Evolutionary conservation across 2,113 vertebrate species (phyloP).

Genomic region (Oryctolagus cuniculus): DNA sequence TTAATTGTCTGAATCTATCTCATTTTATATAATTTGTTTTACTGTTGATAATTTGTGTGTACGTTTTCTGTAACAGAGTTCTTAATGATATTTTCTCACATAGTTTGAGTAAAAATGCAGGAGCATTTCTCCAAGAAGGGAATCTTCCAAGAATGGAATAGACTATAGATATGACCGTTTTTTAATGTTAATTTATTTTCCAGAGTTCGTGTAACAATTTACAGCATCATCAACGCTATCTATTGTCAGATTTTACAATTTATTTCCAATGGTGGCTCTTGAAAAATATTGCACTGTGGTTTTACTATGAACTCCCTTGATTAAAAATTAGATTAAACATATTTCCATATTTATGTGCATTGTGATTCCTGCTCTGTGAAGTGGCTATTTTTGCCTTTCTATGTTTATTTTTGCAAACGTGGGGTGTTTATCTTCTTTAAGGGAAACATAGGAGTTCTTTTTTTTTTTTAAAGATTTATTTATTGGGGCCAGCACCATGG

Average conservation of each 20-base stretch:
- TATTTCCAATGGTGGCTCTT: not conserved
- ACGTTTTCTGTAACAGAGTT: not conserved
- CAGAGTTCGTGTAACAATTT: not conserved
- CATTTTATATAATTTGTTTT: not conserved
- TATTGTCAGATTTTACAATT: not conserved
- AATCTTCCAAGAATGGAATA: not conserved
- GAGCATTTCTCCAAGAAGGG: not conserved
- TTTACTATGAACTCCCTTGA: not conserved
- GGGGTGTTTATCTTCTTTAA: not conserved
- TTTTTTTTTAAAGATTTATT: not conserved
- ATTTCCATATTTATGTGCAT: constrained; percentile 6
- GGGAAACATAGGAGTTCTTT: not conserved
- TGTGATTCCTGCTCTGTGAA: not conserved
- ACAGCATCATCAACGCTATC: not conserved
- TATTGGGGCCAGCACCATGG: too few relatives aligned
- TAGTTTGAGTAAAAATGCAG: not conserved
- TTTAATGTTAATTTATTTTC: not conserved
- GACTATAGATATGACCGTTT: not conserved
- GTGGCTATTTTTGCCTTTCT: not conserved
- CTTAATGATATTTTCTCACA: not conserved
- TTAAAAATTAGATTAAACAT: not conserved
- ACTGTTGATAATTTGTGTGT: not conserved
- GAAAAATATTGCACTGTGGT: not conserved
- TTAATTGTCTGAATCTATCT: not conserved
- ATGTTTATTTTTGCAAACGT: not conserved